Evolutionary conservation across 2,797 vertebrate genomes (phyloP).

Genomic region (Hapalemur alaotrensis): DNA sequence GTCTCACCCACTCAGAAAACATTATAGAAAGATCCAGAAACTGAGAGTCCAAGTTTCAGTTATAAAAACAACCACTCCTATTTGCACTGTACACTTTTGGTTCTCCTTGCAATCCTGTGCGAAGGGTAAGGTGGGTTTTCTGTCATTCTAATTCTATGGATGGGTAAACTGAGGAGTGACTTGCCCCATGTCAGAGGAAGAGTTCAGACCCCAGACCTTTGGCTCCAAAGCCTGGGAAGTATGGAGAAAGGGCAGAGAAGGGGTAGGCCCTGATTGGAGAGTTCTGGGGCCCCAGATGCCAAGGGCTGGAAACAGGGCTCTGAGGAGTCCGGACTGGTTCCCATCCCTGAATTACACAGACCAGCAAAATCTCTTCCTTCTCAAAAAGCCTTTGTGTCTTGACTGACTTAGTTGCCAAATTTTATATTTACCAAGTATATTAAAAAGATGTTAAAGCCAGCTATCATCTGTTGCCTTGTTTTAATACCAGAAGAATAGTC

Average conservation of each 20-base stretch:
- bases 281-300: neutral
- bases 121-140: neutral
- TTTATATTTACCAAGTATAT: neutral
- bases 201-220: neutral
- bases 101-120: neutral
- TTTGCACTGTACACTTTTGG: neutral
- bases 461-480: neutral
- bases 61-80: neutral
- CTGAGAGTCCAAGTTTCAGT: neutral
- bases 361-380: neutral
- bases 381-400: neutral
- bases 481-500: neutral
- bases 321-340: accelerated
- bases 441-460: neutral
- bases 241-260: neutral
- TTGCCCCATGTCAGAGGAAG: neutral
- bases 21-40: neutral
- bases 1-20: neutral
- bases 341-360: neutral
- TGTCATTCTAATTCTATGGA: neutral
- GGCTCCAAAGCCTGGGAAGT: neutral
- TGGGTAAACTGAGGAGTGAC: neutral
- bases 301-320: too few species aligned
- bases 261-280: neutral
- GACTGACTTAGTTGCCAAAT: neutral